Evolutionary conservation across 1,140 invertebrate species (phyloP).

Genomic region (Drosophila leontia): DNA sequence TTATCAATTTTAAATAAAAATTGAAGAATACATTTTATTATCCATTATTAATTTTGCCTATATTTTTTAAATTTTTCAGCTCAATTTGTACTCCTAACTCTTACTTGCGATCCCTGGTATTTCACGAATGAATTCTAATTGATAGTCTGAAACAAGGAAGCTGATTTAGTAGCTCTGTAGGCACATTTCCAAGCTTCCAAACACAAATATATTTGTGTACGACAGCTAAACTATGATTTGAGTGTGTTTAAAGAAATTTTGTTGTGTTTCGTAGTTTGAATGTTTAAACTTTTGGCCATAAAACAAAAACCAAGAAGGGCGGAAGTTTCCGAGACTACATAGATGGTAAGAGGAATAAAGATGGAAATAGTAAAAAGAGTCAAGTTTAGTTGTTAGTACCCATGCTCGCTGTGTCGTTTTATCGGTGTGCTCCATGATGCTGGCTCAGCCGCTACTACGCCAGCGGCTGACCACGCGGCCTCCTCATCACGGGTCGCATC

Average conservation of each 20-base stretch:
- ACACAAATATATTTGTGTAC: not conserved
- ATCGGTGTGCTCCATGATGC: not conserved
- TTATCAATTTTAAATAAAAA: too few species aligned
- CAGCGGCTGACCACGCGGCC: not conserved
- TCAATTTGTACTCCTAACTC: too few species aligned
- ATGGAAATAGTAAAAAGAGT: conserved; percentile 8
- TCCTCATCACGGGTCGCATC: conserved; percentile 11
- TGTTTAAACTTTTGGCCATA: not conserved
- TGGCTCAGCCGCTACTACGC: too few species aligned
- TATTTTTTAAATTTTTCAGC: too few species aligned
- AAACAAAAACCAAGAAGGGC: not conserved
- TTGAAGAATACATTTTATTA: too few species aligned
- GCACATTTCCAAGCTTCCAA: conserved; percentile 8
- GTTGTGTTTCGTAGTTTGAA: conserved; percentile 9
- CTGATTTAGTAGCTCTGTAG: not conserved
- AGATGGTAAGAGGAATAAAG: conserved; percentile 10
- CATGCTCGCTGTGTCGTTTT: conserved; percentile 1
- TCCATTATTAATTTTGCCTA: too few species aligned
- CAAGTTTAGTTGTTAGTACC: conserved; percentile 3
- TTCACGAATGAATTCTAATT: not conserved
- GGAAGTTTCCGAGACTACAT: not conserved
- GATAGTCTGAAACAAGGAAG: not conserved
- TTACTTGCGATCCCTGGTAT: too few species aligned
- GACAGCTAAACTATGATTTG: conserved; percentile 11
- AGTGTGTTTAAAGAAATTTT: conserved; percentile 7